A percentile compares a stretch with the other conserved stretches of the same genome.
Conservation (phyloP, 2,113 vertebrate genomes). For the Corythornis cristatus region DNA sequence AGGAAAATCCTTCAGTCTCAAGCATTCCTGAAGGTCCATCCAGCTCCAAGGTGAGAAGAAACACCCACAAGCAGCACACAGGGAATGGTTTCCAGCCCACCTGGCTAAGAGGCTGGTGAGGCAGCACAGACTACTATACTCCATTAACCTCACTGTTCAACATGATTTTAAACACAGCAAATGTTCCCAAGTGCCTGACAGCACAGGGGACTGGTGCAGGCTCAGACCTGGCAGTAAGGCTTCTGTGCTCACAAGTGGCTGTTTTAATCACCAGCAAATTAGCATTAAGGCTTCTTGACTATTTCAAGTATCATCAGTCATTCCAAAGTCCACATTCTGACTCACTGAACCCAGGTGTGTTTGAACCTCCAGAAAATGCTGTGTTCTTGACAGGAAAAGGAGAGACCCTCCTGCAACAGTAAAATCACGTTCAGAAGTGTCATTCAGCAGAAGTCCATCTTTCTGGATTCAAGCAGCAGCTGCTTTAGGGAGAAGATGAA, state of each 20-base stretch:
- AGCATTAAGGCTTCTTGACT: not conserved
- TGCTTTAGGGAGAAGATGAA: not conserved
- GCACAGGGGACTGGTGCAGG: not conserved
- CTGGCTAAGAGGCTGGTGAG: not conserved
- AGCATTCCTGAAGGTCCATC: not conserved
- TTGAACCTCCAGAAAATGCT: conserved; percentile 24
- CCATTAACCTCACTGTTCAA: not conserved
- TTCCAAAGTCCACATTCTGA: conserved; percentile 36
- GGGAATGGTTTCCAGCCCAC: not conserved
- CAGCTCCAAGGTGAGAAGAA: not conserved
- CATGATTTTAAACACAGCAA: not conserved
- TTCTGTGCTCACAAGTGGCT: not conserved
- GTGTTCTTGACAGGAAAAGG: conserved; percentile 54
- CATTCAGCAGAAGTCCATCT: not conserved
- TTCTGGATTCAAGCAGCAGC: not conserved
- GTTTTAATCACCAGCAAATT: not conserved
- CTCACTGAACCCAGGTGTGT: conserved; percentile 44
- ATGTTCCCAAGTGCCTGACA: not conserved
- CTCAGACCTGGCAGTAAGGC: not conserved
- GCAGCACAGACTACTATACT: not conserved
- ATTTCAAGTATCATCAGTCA: conserved; percentile 16
- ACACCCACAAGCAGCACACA: not conserved
- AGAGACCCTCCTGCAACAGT: not conserved
- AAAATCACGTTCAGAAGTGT: not conserved
- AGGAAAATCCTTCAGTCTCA: not conserved